These are phyloP conservation scores for Epirrhoe alternata DNA, from an alignment of 2,888 invertebrate species.

Conservation along the genomic window DNA sequence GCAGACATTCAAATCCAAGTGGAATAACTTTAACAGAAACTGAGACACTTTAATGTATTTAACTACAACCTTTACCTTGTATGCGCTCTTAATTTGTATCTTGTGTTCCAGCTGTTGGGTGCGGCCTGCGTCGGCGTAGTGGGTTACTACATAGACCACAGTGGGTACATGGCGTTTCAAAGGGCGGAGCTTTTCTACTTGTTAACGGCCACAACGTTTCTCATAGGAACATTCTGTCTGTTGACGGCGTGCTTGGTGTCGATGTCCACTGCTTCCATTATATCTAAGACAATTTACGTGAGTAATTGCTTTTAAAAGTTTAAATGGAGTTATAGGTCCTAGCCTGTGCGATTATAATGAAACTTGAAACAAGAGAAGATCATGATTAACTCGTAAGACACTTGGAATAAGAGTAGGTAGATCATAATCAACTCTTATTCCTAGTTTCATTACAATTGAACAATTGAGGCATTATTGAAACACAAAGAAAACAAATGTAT, in stretches of 20 bases:
- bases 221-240: slow-evolving; percentile 92
- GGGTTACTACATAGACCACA: slow-evolving; percentile 81
- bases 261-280: slow-evolving; percentile 91
- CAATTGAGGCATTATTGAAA: too few relatives aligned
- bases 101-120: slow-evolving; percentile 88
- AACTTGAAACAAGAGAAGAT: too few relatives aligned
- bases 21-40: too few relatives aligned
- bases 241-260: slow-evolving; percentile 91
- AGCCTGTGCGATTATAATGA: too few relatives aligned
- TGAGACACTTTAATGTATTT: too few relatives aligned
- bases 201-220: slow-evolving; percentile 90
- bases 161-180: slow-evolving; percentile 53
- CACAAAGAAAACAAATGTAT: too few relatives aligned
- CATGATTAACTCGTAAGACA: too few relatives aligned
- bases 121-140: slow-evolving; percentile 90
- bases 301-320: slow-evolving; percentile 68
- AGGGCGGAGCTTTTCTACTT: slow-evolving; percentile 89
- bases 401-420: background rate
- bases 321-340: background rate
- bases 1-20: too few relatives aligned
- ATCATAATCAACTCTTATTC: too few relatives aligned
- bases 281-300: slow-evolving; percentile 92
- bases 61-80: background rate
- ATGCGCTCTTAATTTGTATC: background rate
- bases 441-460: too few relatives aligned